A percentile compares a stretch with the other conserved stretches of the same genome.
Conservation (phyloP, 2,888 invertebrate genomes). For the Marronus borbonicus region DNA sequence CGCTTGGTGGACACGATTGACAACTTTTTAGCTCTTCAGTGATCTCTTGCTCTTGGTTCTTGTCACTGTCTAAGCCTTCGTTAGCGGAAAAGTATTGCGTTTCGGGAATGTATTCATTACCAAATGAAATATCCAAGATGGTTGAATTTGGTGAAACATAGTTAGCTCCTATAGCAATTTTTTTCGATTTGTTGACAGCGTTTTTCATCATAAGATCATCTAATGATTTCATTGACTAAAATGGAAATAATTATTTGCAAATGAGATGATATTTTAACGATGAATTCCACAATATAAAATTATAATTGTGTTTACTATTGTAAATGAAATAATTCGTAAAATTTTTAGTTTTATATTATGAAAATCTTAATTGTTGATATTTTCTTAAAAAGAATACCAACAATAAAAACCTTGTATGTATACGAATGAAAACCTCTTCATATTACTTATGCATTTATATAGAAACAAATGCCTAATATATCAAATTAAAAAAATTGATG, state of each 20-base stretch:
- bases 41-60: background rate
- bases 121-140: background rate
- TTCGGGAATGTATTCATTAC: background rate
- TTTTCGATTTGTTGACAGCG: background rate
- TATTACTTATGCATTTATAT: too few relatives aligned
- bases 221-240: slow-evolving; percentile 37
- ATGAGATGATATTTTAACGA: too few relatives aligned
- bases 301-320: too few relatives aligned
- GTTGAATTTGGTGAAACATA: slow-evolving; percentile 16
- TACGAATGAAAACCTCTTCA: too few relatives aligned
- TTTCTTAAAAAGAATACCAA: too few relatives aligned
- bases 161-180: background rate
- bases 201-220: slow-evolving; percentile 10
- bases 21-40: background rate
- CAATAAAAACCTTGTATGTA: too few relatives aligned
- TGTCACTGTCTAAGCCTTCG: background rate
- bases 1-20: background rate
- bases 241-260: background rate
- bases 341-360: too few relatives aligned
- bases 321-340: too few relatives aligned
- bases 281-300: too few relatives aligned
- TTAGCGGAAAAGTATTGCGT: slow-evolving; percentile 33
- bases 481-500: too few relatives aligned
- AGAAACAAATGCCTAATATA: too few relatives aligned
- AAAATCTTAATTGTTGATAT: too few relatives aligned